Base-by-base conservation (phyloP, 2,113 vertebrate genomes). In the Nibea albiflora region DNA sequence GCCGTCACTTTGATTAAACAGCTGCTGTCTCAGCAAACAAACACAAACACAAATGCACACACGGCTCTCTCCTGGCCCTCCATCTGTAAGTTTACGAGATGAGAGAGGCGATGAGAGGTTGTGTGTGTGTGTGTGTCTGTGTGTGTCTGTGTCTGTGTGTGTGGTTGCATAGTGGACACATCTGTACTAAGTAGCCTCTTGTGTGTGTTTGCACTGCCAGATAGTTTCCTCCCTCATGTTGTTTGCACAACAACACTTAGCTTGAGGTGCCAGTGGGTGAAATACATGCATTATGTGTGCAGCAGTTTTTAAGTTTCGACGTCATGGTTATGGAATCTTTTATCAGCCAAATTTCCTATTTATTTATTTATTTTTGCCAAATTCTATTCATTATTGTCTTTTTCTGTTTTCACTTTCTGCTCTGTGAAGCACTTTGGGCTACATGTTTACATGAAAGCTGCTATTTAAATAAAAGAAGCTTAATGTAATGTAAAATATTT, bases 1-100 rank as follows among this genome's bases (percentile, higher is more conserved):
- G 75, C 75, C 2, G 5, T 60, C 81, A 44, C 85, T 90, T 75
- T 89, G 93, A 90, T 94, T 93, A 90, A 94, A 93, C 90, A 94
- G 91, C 93, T 93, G 92, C 88, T 82, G 68, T 66, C 66, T 86
- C 72, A 66, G 57, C 76, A 80, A 56, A 74, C 44, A 66, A 5
- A 65, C 62, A 65, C n/a, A 65, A 42, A 67, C 46, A 62, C 62
- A 67, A 60, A 65, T 4, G 20, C 57, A 76, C 67, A 86, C 80
- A 79, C 17, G 17, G 50, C 65, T 46, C 65, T 46, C 39, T 71
- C 26, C 54, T n/a, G 75, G 68, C 57, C 80, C 56, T 78, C 81
- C 86, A 84, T 89, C 85, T 92, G 85, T 81, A 83, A 72, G 42
- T 93, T 92, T 93, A 91, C 87, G 87, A 90, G 85, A 65, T 10